Percentiles rank a stretch among this genome's conserved stretches.
These are phyloP conservation scores for Parauchenoglanis ngamensis DNA, from an alignment of 2,797 vertebrate genomes.

Conservation along the genomic window DNA sequence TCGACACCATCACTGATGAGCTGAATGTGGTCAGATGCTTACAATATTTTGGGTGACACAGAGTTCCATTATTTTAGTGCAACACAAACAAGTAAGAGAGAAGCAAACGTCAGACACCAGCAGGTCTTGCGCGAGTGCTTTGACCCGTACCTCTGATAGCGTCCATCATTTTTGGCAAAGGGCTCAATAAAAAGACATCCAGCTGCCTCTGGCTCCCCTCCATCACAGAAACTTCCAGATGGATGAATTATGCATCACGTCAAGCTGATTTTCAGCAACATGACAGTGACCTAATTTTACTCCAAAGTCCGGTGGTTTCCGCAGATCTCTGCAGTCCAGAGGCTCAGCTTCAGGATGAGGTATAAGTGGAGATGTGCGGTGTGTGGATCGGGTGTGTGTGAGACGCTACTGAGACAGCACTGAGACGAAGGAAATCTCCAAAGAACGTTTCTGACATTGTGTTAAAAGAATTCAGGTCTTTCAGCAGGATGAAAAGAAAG, in stretches of 20 bases:
- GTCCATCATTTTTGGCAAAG: neutral
- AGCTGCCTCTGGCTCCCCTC: neutral
- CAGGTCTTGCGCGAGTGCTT: neutral
- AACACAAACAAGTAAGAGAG: too few species aligned
- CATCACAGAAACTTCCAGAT: slow-evolving; percentile 4
- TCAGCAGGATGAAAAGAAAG: neutral
- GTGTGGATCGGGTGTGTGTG: neutral
- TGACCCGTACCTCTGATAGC: neutral
- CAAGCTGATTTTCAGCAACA: slow-evolving; percentile 8
- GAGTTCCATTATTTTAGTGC: neutral
- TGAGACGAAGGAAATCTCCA: neutral
- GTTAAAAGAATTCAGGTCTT: neutral
- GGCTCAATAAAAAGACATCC: neutral
- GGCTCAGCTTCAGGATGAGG: neutral
- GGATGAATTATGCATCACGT: slow-evolving; percentile 11
- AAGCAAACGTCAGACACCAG: neutral
- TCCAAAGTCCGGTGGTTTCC: neutral
- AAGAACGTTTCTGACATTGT: neutral
- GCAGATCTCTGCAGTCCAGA: neutral
- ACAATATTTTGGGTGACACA: neutral
- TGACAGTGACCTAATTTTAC: slow-evolving; percentile 9
- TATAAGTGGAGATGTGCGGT: neutral
- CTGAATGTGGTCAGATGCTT: neutral
- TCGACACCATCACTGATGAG: neutral
- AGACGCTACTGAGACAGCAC: neutral